A percentile compares a stretch with the other conserved stretches of the same genome.
Evolutionary conservation across 1,140 invertebrate genomes (phyloP).

Genomic region (Drosophila lacteicornis): DNA sequence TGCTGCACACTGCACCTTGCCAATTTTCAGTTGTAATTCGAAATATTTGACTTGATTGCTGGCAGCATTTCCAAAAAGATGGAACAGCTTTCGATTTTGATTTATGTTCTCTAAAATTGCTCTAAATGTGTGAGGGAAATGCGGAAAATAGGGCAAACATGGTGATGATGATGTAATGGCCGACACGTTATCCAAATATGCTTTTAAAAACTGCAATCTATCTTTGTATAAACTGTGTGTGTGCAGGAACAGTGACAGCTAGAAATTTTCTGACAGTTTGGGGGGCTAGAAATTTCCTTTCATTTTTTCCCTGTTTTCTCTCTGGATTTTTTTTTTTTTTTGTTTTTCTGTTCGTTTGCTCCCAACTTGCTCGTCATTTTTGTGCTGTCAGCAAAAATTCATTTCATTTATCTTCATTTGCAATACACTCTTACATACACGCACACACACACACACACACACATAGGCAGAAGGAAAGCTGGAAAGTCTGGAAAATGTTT

Average conservation of each 20-base stretch:
- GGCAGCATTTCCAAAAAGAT: neutral
- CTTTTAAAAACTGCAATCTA: conserved; percentile 80
- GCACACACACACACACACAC: conserved; percentile 15
- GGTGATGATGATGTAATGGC: conserved; percentile 19
- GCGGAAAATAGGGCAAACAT: conserved; percentile 5
- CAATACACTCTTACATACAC: conserved; percentile 33
- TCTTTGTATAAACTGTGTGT: conserved; percentile 55
- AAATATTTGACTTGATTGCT: neutral
- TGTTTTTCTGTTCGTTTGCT: neutral
- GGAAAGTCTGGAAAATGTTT: conserved; percentile 35
- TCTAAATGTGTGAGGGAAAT: conserved; percentile 16
- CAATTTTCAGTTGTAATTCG: conserved; percentile 8
- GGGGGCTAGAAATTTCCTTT: conserved; percentile 15
- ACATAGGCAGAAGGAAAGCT: conserved; percentile 18
- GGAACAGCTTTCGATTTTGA: conserved; percentile 2
- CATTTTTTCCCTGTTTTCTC: neutral
- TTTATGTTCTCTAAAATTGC: neutral
- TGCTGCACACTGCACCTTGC: conserved; percentile 23
- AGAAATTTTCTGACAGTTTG: conserved; percentile 45
- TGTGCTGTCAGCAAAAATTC: conserved; percentile 73
- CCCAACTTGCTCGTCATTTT: conserved; percentile 61
- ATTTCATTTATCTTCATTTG: conserved; percentile 82
- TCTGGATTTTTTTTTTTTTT: neutral
- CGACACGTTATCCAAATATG: conserved; percentile 60
- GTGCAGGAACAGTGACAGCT: conserved; percentile 29